Conservation (phyloP, 2,888 invertebrate genomes). For the Exocentrus adspersus region DNA sequence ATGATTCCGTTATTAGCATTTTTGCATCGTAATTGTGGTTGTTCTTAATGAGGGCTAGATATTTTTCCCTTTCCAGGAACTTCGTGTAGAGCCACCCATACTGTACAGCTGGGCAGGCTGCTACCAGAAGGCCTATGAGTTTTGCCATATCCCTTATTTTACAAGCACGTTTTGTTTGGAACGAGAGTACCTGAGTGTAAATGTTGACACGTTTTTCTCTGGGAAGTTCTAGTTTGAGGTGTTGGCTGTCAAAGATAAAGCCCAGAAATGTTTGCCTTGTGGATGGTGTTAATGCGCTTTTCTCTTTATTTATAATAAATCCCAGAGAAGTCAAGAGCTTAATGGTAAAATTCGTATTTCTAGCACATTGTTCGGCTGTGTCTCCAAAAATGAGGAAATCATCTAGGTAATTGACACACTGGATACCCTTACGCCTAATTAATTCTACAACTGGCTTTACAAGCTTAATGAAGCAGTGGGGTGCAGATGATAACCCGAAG, state of each 20-base stretch:
- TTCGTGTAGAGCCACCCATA: constrained; percentile 7
- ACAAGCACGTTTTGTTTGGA: not conserved
- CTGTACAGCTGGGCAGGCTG: not conserved
- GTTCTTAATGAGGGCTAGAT: not conserved
- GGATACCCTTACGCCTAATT: not conserved
- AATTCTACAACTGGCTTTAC: constrained; percentile 4
- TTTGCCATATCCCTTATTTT: not conserved
- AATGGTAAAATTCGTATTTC: not conserved
- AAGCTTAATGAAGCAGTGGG: constrained; percentile 11
- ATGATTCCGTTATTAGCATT: not conserved
- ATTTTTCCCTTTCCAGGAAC: not conserved
- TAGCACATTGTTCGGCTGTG: not conserved
- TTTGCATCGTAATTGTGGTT: not conserved
- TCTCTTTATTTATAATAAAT: constrained; percentile 16
- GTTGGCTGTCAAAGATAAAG: not conserved
- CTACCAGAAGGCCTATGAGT: not conserved
- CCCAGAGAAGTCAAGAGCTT: not conserved
- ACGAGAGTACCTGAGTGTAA: not conserved
- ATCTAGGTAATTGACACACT: not conserved
- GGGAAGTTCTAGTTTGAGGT: not conserved
- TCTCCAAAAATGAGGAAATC: not conserved
- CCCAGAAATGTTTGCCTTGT: constrained; percentile 14
- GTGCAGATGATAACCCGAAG: constrained; percentile 7
- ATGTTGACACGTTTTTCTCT: not conserved
- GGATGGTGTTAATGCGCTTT: constrained; percentile 8